Evolutionary conservation across 1,140 invertebrate genomes (phyloP), one percentile per base, ranked within the genome.

Genomic region (Brachionus paranguensis): DNA sequence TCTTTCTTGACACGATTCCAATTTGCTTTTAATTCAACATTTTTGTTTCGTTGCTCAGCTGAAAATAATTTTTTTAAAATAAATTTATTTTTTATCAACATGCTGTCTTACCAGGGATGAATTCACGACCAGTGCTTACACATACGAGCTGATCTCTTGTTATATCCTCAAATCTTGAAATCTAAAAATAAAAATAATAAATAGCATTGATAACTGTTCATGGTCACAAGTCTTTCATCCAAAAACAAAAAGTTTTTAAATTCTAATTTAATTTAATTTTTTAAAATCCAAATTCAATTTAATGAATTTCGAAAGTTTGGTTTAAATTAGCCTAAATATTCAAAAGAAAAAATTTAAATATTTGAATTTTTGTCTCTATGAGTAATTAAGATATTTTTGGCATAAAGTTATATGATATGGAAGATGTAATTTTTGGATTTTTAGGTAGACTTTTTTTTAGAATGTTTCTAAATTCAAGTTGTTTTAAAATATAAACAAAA

Each of bases 21-120:
- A 84, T 88, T 88, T 7, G 88, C 88, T 84, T 88, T 88, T 5
- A 89, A 85, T 70, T 89, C 87, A 24, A 89, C 85, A 12, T 86
- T 83, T 8, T 86, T 85, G 17, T 85, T 76, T n/a, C 68, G 70
- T 68, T 45, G 60, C 3, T 72, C 81, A 33, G 81, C 60, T 83
- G 4, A 70, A 37, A 12, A 27, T 41, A 17, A 43, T 7, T 8
- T 45, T 74, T 20, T 43, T 45, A 47, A 41, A 43, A 17, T 47
- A 20, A 43, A 41, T 1, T 10, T 47, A 43, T 11, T 43, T 29
- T 6, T 29, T 24, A 20, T 76, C 84, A 5, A 7, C 6, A 37
- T 37, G 33, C 0, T 37, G 33, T 37, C 24, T 85, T 84, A 3
- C 87, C 86, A 14, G 85, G 79, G 20, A 85, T 86, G 83, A 88